These are phyloP conservation scores for Rhingia rostrata DNA, from an alignment of 2,888 invertebrate species.

Conservation along the genomic window DNA sequence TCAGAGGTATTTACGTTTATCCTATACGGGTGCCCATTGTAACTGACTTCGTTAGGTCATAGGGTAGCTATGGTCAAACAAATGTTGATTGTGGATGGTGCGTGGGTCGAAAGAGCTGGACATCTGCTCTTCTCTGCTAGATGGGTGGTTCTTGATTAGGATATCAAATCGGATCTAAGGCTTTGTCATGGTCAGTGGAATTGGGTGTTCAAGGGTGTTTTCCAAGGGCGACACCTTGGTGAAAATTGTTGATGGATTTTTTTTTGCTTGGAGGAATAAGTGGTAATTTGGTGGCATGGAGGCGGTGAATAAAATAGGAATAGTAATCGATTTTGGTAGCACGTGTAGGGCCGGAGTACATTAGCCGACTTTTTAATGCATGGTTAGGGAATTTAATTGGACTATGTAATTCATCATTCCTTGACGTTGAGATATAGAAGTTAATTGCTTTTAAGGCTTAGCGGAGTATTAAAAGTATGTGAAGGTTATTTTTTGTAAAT, in stretches of 20 bases:
- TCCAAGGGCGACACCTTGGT: conserved; percentile 34
- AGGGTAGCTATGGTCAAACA: conserved; percentile 44
- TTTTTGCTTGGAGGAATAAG: not conserved
- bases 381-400: too few species aligned
- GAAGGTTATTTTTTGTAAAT: too few species aligned
- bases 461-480: too few species aligned
- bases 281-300: conserved; percentile 6
- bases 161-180: conserved; percentile 51
- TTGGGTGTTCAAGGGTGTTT: conserved; percentile 7
- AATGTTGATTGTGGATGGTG: conserved; percentile 23
- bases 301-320: not conserved
- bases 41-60: conserved; percentile 38
- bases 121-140: conserved; percentile 53
- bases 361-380: too few species aligned
- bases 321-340: not conserved
- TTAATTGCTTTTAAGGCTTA: too few species aligned
- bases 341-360: not conserved
- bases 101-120: conserved; percentile 42
- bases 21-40: conserved; percentile 5
- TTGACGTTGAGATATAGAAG: too few species aligned
- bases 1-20: conserved; percentile 11
- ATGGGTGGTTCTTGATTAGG: conserved; percentile 39
- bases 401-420: too few species aligned
- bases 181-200: conserved; percentile 46
- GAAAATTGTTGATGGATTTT: conserved; percentile 28